A percentile compares a stretch with the other conserved stretches of the same genome.
Evolutionary conservation across 2,888 invertebrate genomes (phyloP).

Genomic region (Galeopsomyia nigrocyanea): DNA sequence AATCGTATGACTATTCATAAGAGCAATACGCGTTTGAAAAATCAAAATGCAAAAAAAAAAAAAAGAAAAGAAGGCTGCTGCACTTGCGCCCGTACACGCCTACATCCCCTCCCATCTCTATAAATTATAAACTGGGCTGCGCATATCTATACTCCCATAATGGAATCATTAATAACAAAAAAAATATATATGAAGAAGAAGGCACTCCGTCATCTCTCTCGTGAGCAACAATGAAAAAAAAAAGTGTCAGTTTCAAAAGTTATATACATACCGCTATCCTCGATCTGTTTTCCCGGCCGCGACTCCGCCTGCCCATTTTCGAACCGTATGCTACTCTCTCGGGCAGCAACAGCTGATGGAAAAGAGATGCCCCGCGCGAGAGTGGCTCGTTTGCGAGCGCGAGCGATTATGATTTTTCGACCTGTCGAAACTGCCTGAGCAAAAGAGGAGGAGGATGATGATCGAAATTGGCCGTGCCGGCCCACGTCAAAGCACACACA

Average conservation of each 20-base stretch:
- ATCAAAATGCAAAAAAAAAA: background rate
- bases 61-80: too few species aligned
- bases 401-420: too few species aligned
- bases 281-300: constrained; percentile 17
- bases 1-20: background rate
- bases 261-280: constrained; percentile 23
- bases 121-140: constrained; percentile 1
- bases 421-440: too few species aligned
- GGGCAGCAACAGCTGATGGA: too few species aligned
- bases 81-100: too few species aligned
- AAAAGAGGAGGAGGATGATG: too few species aligned
- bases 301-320: constrained; percentile 19
- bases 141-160: background rate
- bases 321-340: too few species aligned
- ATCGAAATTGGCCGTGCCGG: too few species aligned
- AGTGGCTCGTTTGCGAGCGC: too few species aligned
- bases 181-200: background rate
- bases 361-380: too few species aligned
- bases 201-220: background rate
- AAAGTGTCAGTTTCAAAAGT: constrained; percentile 38
- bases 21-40: background rate
- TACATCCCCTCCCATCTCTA: background rate
- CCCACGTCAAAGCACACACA: too few species aligned
- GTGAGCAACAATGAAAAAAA: constrained; percentile 14
- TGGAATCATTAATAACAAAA: constrained; percentile 19